Conservation (phyloP, 2,797 vertebrate genomes). For the Halcyon chelicuti region DNA sequence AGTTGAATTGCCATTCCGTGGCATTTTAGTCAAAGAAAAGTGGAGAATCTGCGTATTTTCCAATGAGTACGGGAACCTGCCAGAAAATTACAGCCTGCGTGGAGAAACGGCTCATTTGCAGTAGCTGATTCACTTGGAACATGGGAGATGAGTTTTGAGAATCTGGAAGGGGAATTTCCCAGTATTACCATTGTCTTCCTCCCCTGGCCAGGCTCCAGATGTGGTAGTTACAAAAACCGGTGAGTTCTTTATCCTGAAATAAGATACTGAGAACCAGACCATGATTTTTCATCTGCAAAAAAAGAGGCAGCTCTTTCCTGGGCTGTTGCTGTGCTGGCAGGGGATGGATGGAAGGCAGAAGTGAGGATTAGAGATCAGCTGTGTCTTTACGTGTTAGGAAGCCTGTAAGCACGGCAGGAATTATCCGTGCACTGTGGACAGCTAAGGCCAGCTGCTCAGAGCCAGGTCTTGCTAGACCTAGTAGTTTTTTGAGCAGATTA, state of each 20-base stretch:
- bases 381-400: neutral
- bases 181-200: neutral
- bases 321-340: neutral
- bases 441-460: neutral
- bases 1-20: conserved; percentile 37
- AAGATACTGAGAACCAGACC: neutral
- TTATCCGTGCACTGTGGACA: neutral
- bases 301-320: neutral
- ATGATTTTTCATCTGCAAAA: neutral
- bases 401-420: neutral
- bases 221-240: neutral
- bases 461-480: neutral
- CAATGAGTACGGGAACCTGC: neutral
- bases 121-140: neutral
- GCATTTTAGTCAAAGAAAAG: conserved; percentile 38
- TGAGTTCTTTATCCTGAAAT: neutral
- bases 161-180: neutral
- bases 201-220: neutral
- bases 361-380: neutral
- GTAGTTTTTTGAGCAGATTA: neutral
- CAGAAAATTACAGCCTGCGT: neutral
- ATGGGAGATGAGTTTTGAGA: neutral
- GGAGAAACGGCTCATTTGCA: neutral
- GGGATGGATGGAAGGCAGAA: neutral
- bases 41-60: conserved; percentile 35